Conservation (phyloP, 2,113 vertebrate genomes). For the Crotalus helleri region DNA sequence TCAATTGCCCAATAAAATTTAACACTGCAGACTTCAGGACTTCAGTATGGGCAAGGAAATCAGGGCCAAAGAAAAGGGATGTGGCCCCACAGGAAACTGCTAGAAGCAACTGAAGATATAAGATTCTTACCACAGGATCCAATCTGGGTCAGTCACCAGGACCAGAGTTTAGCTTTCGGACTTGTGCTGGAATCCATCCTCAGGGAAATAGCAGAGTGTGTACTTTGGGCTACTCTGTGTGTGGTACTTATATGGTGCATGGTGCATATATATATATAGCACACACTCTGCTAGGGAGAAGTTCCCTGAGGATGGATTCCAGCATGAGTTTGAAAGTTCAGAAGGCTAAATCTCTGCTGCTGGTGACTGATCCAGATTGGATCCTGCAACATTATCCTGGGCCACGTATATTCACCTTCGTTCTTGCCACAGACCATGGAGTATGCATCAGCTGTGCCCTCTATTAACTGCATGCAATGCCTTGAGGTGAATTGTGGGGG, state of each 20-base stretch:
- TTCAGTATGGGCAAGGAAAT: too few relatives aligned
- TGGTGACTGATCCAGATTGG: background rate
- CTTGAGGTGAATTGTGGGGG: background rate
- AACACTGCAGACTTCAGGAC: too few relatives aligned
- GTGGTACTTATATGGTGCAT: background rate
- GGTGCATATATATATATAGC: too few relatives aligned
- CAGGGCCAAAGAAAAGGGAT: too few relatives aligned
- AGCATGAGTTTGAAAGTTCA: background rate
- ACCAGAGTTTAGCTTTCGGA: background rate
- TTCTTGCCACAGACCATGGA: background rate
- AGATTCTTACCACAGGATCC: background rate
- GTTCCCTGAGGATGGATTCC: background rate
- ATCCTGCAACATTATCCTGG: background rate
- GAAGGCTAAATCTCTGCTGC: background rate
- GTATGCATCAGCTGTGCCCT: background rate
- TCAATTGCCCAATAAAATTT: too few relatives aligned
- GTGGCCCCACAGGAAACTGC: too few relatives aligned
- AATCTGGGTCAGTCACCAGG: background rate
- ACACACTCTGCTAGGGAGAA: background rate
- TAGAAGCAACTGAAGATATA: too few relatives aligned
- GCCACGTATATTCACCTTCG: background rate
- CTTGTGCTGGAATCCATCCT: background rate
- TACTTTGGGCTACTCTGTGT: background rate
- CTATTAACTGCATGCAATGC: background rate
- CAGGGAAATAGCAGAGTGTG: background rate